phyloP scores from a whole-genome alignment of 2,113 vertebrate species.

The Coregonus clupeaformis region DNA sequence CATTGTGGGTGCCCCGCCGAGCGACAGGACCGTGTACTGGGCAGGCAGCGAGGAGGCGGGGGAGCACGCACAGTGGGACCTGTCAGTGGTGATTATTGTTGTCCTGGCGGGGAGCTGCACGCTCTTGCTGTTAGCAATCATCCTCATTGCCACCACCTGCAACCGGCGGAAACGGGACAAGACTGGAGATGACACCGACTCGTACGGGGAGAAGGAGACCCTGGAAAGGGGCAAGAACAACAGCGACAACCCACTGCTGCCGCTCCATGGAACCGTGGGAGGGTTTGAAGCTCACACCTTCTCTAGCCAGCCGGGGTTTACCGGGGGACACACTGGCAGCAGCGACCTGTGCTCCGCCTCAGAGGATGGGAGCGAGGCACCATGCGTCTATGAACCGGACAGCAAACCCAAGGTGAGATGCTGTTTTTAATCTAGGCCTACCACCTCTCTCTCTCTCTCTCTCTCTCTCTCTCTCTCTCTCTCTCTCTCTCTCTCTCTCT shows the following conservation, averaged over 20 bases:
- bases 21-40: constrained; percentile 74
- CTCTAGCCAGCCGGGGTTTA: constrained; percentile 81
- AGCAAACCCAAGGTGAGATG: constrained; percentile 85
- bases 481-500: no score
- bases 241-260: constrained; percentile 73
- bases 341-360: constrained; percentile 76
- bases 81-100: constrained; percentile 91
- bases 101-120: constrained; percentile 95
- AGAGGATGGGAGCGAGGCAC: constrained; percentile 78
- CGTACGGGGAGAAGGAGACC: constrained; percentile 74
- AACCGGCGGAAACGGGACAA: constrained; percentile 85
- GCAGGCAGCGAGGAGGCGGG: constrained; percentile 53
- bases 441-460: no score
- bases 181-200: constrained; percentile 67
- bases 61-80: constrained; percentile 82
- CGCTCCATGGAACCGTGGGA: constrained; percentile 65
- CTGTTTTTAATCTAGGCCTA: no score
- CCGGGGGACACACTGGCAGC: constrained; percentile 71
- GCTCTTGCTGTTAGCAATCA: constrained; percentile 91
- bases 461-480: no score
- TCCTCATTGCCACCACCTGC: constrained; percentile 95
- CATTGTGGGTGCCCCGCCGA: constrained; percentile 77
- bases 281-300: constrained; percentile 85
- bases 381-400: constrained; percentile 85
- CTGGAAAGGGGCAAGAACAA: constrained; percentile 78